phyloP scores from a whole-genome alignment of 2,113 vertebrate species.

The Zosterops borbonicus region DNA sequence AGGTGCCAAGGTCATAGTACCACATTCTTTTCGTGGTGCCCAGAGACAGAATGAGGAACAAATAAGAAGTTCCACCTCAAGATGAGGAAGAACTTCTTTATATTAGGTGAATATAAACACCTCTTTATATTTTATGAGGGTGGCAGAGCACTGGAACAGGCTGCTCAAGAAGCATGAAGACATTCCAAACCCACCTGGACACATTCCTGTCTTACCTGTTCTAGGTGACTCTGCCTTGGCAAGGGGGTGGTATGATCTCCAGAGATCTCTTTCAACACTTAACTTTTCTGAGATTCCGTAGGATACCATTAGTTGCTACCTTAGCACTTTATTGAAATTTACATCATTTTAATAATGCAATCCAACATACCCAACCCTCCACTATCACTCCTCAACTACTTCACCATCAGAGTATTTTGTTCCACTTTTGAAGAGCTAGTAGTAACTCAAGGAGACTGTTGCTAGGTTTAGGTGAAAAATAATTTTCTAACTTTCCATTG shows the following conservation, averaged over 20 bases:
- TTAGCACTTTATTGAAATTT: not conserved
- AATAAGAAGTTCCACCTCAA: not conserved
- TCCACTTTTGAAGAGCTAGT: not conserved
- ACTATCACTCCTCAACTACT: not conserved
- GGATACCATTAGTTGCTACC: not conserved
- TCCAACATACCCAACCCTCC: not conserved
- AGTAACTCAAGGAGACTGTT: not conserved
- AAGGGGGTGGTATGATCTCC: not conserved
- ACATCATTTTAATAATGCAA: not conserved
- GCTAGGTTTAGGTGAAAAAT: not conserved
- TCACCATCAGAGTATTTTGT: not conserved
- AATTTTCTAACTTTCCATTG: not conserved
- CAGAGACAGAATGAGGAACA: not conserved
- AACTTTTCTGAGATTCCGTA: not conserved
- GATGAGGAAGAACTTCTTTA: not conserved
- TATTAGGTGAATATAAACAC: no score
- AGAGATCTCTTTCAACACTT: not conserved
- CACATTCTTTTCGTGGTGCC: not conserved
- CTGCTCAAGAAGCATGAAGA: not conserved
- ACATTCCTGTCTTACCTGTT: rapidly evolving
- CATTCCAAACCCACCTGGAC: not conserved
- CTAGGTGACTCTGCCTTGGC: not conserved
- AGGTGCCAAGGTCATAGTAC: no score
- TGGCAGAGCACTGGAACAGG: not conserved
- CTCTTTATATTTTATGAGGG: no score